Conservation (phyloP, 1,140 invertebrate genomes). For the Monochamus saltuarius region DNA sequence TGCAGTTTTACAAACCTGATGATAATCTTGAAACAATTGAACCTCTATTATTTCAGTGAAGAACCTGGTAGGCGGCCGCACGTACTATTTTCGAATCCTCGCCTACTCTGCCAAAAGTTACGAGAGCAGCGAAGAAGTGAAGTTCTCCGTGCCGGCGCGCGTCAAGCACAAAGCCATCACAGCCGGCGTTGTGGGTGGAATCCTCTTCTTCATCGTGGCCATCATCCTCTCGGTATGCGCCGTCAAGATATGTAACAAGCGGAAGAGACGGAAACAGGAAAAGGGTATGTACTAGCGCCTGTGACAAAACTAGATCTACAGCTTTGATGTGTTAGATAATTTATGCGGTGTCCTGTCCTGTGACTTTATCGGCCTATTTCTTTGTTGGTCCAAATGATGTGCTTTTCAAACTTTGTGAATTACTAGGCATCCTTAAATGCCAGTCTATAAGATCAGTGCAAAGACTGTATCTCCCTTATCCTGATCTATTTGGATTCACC, state of each 20-base stretch:
- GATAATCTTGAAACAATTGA: no score
- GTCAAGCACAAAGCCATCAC: conserved; percentile 92
- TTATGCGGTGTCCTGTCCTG: no score
- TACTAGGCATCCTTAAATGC: neutral
- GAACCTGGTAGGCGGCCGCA: conserved; percentile 84
- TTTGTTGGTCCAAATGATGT: neutral
- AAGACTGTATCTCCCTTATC: no score
- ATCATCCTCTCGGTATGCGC: conserved; percentile 94
- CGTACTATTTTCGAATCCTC: conserved; percentile 87
- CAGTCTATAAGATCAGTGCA: no score
- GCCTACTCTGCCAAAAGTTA: conserved; percentile 82
- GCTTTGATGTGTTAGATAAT: neutral
- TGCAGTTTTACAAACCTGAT: no score
- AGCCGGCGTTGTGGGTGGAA: conserved; percentile 89
- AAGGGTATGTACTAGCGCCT: conserved; percentile 69
- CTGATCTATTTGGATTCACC: no score
- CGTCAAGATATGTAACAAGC: conserved; percentile 95
- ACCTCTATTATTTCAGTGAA: conserved; percentile 67
- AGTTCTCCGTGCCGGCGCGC: conserved; percentile 81
- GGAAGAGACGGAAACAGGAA: conserved; percentile 93
- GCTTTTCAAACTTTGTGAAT: neutral
- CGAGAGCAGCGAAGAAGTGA: conserved; percentile 80
- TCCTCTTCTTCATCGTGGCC: conserved; percentile 94
- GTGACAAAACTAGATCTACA: neutral
- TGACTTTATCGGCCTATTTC: neutral